These are phyloP conservation scores for Lordiphosa clarofinis DNA, from an alignment of 1,140 invertebrate genomes.

Conservation along the genomic window DNA sequence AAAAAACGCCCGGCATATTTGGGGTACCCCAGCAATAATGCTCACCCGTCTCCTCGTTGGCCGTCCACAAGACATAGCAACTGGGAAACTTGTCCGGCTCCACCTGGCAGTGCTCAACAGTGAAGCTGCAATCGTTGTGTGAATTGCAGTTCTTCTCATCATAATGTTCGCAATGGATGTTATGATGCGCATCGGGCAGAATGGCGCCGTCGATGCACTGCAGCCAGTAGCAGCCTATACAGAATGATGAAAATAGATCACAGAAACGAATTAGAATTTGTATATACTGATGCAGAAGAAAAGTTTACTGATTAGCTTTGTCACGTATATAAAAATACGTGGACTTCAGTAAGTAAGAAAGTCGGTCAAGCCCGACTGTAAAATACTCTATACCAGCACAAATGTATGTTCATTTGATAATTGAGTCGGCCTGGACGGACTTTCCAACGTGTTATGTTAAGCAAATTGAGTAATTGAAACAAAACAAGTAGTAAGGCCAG, in stretches of 20 bases:
- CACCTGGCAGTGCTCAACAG: conserved; percentile 52
- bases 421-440: too few species aligned
- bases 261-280: neutral
- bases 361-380: too few species aligned
- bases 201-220: conserved; percentile 41
- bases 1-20: conserved; percentile 3
- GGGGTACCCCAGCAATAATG: too few species aligned
- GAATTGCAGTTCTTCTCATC: conserved; percentile 62
- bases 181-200: conserved; percentile 56
- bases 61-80: conserved; percentile 82
- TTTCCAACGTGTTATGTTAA: too few species aligned
- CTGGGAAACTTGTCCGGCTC: conserved; percentile 69
- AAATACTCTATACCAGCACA: too few species aligned
- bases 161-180: conserved; percentile 62
- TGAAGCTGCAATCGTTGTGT: conserved; percentile 35
- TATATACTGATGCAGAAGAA: too few species aligned
- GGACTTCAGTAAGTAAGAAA: too few species aligned
- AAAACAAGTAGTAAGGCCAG: too few species aligned
- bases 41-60: conserved; percentile 80
- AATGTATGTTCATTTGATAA: too few species aligned
- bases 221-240: conserved; percentile 29
- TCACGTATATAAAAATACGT: too few species aligned
- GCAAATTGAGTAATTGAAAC: too few species aligned
- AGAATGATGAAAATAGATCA: neutral
- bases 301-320: too few species aligned